Base-by-base conservation (phyloP, 2,888 invertebrate species). In the Chrysopilus asiliformis region DNA sequence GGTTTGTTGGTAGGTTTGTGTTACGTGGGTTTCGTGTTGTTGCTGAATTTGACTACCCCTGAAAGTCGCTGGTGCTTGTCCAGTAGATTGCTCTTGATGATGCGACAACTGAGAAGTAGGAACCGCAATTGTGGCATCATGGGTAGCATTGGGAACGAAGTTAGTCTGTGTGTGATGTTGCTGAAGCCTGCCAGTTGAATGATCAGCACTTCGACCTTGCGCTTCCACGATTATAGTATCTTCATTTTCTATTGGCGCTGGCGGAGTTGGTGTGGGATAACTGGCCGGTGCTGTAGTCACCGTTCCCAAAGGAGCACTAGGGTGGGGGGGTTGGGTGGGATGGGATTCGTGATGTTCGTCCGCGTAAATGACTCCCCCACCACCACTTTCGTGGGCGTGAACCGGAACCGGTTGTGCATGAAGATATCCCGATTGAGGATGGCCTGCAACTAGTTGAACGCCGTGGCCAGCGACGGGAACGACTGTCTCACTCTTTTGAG, bases 401-500 rank as follows among this genome's bases (percentile, higher is more conserved):
- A n/a, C n/a, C n/a, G n/a, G n/a, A n/a, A n/a, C n/a, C n/a, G n/a
- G n/a, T n/a, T n/a, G n/a, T n/a, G n/a, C n/a, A n/a, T n/a, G n/a
- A n/a, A n/a, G n/a, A n/a, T n/a, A n/a, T n/a, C n/a, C n/a, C n/a
- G n/a, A n/a, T n/a, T n/a, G n/a, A n/a, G n/a, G n/a, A n/a, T n/a
- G n/a, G n/a, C n/a, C n/a, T n/a, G n/a, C n/a, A n/a, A n/a, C n/a
- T n/a, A n/a, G 7, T 22, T 22, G 22, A 8, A 7, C 22, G 10
- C 10, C 10, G 22, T 22, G 12, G 3, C 34, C 45, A 2, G 53
- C 54, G 3, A 56, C 43, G 0, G 57, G 52, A 24, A 57, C 43
- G 6, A 62, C 48, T 0, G 57, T 52, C 40, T 64, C 62, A 2
- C 64, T 58, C 44, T 61, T 66, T 28, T 70, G 68, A 19, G 63